Percentiles rank a stretch among this genome's conserved stretches.
phyloP scores from a whole-genome alignment of 2,888 invertebrate species.

The Portevinia maculata region DNA sequence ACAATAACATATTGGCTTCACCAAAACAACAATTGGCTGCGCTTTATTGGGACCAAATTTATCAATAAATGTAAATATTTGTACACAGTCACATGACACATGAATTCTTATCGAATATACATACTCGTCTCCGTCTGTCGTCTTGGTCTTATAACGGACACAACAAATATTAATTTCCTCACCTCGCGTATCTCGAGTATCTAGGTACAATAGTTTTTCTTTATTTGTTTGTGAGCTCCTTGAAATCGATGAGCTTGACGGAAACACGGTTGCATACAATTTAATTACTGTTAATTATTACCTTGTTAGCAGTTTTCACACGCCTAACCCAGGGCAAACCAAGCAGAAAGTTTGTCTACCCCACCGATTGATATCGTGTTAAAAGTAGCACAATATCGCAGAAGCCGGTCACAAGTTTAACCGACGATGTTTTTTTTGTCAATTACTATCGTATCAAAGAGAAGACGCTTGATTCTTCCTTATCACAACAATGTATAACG shows the following conservation, averaged over 20 bases:
- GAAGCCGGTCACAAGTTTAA: background rate
- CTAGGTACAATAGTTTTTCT: slow-evolving; percentile 16
- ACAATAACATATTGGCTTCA: slow-evolving; percentile 46
- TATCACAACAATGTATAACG: slow-evolving; percentile 11
- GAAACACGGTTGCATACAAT: slow-evolving; percentile 25
- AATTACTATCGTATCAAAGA: slow-evolving; percentile 5
- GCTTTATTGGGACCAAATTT: slow-evolving; percentile 38
- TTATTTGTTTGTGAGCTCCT: slow-evolving; percentile 35
- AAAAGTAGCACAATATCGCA: background rate
- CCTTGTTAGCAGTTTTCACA: slow-evolving; percentile 49
- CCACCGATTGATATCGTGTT: background rate
- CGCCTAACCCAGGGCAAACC: slow-evolving; percentile 19
- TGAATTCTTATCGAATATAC: slow-evolving; percentile 48
- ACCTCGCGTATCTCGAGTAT: slow-evolving; percentile 16
- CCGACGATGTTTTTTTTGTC: background rate
- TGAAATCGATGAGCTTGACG: slow-evolving; percentile 40
- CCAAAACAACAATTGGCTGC: slow-evolving; percentile 69
- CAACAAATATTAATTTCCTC: slow-evolving; percentile 30
- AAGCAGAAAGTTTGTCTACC: background rate
- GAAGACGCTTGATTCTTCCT: slow-evolving; percentile 22
- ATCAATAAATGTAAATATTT: slow-evolving; percentile 67
- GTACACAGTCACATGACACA: slow-evolving; percentile 65
- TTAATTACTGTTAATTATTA: slow-evolving; percentile 47
- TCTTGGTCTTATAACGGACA: slow-evolving; percentile 6
- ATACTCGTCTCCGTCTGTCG: background rate